These are phyloP conservation scores for Octodon degus DNA, from an alignment of 2,113 vertebrate genomes.

Conservation along the genomic window DNA sequence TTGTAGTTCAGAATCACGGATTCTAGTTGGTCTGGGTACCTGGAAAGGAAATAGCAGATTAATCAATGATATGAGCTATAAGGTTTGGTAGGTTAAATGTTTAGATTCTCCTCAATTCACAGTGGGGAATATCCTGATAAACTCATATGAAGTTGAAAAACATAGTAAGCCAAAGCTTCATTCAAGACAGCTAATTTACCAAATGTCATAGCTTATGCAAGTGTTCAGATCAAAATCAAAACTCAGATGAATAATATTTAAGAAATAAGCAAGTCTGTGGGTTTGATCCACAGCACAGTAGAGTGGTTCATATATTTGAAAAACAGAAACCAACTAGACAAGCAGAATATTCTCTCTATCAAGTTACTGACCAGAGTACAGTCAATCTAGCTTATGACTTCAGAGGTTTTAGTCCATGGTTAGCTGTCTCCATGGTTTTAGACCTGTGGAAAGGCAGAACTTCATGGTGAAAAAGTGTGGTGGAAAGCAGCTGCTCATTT, in stretches of 20 bases:
- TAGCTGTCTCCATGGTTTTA: too few relatives aligned
- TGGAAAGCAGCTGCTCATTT: too few relatives aligned
- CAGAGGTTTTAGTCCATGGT: too few relatives aligned
- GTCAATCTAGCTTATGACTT: too few relatives aligned
- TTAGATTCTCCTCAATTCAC: neutral
- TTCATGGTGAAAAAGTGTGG: too few relatives aligned
- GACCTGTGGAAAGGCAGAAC: too few relatives aligned
- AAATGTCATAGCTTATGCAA: neutral
- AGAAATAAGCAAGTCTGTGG: neutral
- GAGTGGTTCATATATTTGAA: too few relatives aligned
- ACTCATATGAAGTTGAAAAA: neutral
- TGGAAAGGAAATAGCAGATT: neutral
- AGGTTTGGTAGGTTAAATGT: neutral
- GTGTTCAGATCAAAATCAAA: neutral
- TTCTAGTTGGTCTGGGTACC: neutral
- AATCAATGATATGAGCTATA: too few relatives aligned
- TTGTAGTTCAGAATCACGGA: neutral
- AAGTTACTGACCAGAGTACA: too few relatives aligned
- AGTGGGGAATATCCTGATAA: neutral
- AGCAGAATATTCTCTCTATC: too few relatives aligned
- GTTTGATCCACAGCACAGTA: neutral
- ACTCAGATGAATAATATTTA: neutral
- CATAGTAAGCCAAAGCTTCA: neutral
- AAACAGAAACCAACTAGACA: too few relatives aligned
- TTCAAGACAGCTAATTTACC: neutral